Conservation (phyloP, 2,113 vertebrate species). For the Phalacrocorax aristotelis region DNA sequence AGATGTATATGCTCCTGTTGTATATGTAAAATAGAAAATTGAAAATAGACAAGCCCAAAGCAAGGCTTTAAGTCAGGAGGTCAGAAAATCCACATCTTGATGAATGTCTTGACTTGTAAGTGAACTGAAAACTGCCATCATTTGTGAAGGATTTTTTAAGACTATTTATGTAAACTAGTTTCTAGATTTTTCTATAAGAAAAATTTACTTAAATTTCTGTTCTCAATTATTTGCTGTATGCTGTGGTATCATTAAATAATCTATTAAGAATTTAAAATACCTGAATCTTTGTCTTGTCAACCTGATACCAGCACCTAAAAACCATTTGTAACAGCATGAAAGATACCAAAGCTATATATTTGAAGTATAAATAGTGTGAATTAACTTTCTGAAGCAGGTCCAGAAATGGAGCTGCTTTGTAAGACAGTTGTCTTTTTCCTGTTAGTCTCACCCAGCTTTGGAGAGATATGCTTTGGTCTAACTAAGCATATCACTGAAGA, state of each 20-base stretch:
- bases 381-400: not conserved
- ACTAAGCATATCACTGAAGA: not conserved
- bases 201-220: not conserved
- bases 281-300: not conserved
- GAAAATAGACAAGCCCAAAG: not conserved
- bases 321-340: not conserved
- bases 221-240: not conserved
- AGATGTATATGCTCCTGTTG: not conserved
- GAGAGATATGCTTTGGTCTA: not conserved
- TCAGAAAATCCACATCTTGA: not conserved
- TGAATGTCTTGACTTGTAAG: slow-evolving; percentile 25
- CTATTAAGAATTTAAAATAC: not conserved
- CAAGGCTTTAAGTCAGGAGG: slow-evolving; percentile 1
- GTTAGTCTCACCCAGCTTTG: slow-evolving; percentile 15
- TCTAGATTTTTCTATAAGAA: not conserved
- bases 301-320: not conserved
- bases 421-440: slow-evolving; percentile 28
- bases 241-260: not conserved
- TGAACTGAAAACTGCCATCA: not conserved
- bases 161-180: not conserved
- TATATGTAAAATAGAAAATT: not conserved
- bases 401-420: slow-evolving; percentile 61
- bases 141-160: not conserved
- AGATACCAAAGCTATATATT: not conserved
- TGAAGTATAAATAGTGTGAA: not conserved